Conservation (phyloP, 2,797 vertebrate species). For the Thalassophryne amazonica region DNA sequence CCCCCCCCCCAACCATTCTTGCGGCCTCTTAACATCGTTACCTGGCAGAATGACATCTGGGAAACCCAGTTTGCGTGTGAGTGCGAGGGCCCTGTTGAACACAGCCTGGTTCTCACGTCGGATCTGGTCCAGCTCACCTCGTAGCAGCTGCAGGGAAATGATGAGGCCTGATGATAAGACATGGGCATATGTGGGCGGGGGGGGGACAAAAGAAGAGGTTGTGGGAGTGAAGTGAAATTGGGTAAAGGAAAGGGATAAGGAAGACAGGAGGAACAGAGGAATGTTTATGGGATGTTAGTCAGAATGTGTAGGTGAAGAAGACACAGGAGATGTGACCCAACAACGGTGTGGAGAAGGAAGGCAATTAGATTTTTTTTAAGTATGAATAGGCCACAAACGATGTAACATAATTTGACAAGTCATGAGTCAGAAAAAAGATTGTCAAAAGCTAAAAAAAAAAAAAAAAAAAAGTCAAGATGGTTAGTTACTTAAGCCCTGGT, state of each 20-base stretch:
- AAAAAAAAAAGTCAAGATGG: too few species aligned
- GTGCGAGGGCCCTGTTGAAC: constrained; percentile 92
- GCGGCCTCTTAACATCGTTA: constrained; percentile 73
- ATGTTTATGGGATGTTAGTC: constrained; percentile 71
- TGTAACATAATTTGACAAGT: constrained; percentile 27
- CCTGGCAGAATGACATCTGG: constrained; percentile 99
- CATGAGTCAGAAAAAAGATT: constrained; percentile 32
- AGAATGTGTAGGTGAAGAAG: constrained; percentile 60
- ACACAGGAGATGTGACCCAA: too few species aligned
- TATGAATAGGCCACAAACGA: constrained; percentile 24
- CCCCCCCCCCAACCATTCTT: too few species aligned
- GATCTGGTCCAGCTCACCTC: constrained; percentile 96
- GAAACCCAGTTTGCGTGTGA: constrained; percentile 96
- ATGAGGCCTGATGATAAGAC: constrained; percentile 82
- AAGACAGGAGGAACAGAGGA: constrained; percentile 31
- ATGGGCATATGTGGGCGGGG: not conserved
- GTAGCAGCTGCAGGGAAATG: constrained; percentile 94
- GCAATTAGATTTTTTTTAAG: too few species aligned
- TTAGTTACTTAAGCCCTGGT: too few species aligned
- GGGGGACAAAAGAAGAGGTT: constrained; percentile 17
- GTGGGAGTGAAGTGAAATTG: constrained; percentile 17
- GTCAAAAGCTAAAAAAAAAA: constrained; percentile 6
- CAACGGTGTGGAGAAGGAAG: too few species aligned
- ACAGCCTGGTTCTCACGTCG: constrained; percentile 93
- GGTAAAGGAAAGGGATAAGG: constrained; percentile 13